Base-by-base conservation (phyloP, 2,888 invertebrate genomes). In the Dimorphilus gyrociliatus region DNA sequence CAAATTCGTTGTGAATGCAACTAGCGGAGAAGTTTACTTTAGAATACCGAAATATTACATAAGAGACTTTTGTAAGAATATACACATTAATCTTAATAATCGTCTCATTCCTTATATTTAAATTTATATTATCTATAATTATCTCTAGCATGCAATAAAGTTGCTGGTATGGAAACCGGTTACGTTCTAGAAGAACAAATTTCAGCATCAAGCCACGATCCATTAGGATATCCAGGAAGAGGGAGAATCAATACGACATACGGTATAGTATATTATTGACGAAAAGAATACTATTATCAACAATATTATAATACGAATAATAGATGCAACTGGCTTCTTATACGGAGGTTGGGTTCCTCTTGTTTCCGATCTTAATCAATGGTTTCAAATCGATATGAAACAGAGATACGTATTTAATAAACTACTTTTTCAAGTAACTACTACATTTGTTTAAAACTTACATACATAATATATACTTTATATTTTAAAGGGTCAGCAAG, bases 341-440 rank as follows among this genome's bases (percentile, higher is more conserved):
- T n/a, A 8, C 21, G 55, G 55, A 16, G 56, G 48, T 2, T 56
- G 56, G 56, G 48, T 52, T 4, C 44, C 55, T 2, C 38, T 32
- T 7, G 33, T 36, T 4, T 30, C 30, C n/a, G 49, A 53, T 26
- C 27, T 32, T 10, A 41, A 44, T 28, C 55, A 51, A 29, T 49
- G 42, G 27, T 36, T 53, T 7, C 35, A 45, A 30, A 39, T 51
- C 4, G 43, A 51, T 34, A 37, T 54, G 31, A 36, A 39, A 6
- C 30, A 40, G 21, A 27, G 37, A 4, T 41, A 45, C 17, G 39
- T 37, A n/a, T 34, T n/a, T 12, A 25, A 25, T 4, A n/a, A 29
- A 32, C 4, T 35, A 35, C 33, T 33, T 29, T 15, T 35, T 29
- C 29, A 16, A 16, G 8, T 6, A 29, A n/a, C 3, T 35, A 10